phyloP scores from a whole-genome alignment of 92 coral and sea anemone species.

The Paramuricea clavata region DNA sequence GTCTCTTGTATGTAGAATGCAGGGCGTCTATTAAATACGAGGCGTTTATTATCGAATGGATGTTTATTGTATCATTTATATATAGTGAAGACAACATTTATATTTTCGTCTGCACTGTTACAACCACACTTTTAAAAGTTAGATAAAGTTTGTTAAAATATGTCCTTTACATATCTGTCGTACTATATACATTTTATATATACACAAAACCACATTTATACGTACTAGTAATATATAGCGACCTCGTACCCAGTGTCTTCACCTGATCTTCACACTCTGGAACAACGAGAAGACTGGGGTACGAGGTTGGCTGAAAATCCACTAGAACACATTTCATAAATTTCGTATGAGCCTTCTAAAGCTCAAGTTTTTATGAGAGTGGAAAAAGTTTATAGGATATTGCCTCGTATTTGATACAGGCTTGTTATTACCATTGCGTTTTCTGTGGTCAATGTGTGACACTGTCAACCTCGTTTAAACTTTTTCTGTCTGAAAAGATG shows the following conservation, averaged over 20 bases:
- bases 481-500: not conserved
- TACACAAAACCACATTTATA: not conserved
- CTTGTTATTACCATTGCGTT: too few species aligned
- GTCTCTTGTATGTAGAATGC: too few species aligned
- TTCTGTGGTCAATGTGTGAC: too few species aligned
- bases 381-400: not conserved
- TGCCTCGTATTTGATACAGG: not conserved
- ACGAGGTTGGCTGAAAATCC: too few species aligned
- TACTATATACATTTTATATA: not conserved
- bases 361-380: not conserved
- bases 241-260: too few species aligned
- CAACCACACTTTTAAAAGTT: not conserved
- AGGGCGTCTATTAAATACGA: not conserved
- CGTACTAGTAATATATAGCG: not conserved
- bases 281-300: too few species aligned
- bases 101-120: not conserved
- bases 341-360: not conserved
- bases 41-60: not conserved
- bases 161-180: not conserved
- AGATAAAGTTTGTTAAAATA: not conserved
- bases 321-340: not conserved
- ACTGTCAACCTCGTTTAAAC: not conserved
- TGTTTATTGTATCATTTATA: not conserved
- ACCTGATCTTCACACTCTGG: too few species aligned
- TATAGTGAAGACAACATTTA: not conserved